Evolutionary conservation across 2,113 vertebrate species (phyloP), one percentile per base, ranked within the genome.

Genomic region (Cochlearius cochlearius): DNA sequence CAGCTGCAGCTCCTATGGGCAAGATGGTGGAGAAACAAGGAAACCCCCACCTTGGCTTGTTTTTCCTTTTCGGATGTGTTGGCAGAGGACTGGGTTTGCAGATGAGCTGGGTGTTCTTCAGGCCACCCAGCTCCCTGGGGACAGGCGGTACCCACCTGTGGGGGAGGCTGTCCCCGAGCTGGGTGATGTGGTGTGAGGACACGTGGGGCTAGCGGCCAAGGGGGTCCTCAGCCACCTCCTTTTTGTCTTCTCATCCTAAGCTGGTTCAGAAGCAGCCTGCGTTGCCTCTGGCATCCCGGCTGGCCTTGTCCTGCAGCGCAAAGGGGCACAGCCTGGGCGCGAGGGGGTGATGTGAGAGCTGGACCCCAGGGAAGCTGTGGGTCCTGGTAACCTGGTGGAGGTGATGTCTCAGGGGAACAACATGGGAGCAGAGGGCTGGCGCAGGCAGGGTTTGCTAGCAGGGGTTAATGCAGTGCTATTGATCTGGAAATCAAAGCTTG

Each of bases 151-250:
- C 9, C 30, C 17, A 3, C 16, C 15, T 14, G 0, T 4, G 15
- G 43, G 15, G 2, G 26, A 27, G 39, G 52, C 4, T 71, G 45
- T 10, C 67, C 14, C 0, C 2, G 15, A 32, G 63, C 41, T 30
- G 71, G 21, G 16, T 14, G 47, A 6, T 10, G 64, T 9, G 36
- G 34, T 4, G 3, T 2, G 3, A 21, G 60, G 26, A 50, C 15
- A 6, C 0, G 1, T 6, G 60, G 50, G 19, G 7, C n/a, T 17
- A 12, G 5, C 29, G 7, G 68, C 63, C n/a, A 7, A 71, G 29
- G 36, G 11, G 10, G 1, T 55, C 12, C 20, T 90, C 39, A 39
- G 0, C 17, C 43, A 12, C 3, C 8, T 76, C 30, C n/a, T 53
- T 67, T 9, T 4, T 10, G 13, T 58, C 38, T 21, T n/a, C n/a